phyloP scores from a whole-genome alignment of 2,888 invertebrate genomes.

The Lottia gigantea region DNA sequence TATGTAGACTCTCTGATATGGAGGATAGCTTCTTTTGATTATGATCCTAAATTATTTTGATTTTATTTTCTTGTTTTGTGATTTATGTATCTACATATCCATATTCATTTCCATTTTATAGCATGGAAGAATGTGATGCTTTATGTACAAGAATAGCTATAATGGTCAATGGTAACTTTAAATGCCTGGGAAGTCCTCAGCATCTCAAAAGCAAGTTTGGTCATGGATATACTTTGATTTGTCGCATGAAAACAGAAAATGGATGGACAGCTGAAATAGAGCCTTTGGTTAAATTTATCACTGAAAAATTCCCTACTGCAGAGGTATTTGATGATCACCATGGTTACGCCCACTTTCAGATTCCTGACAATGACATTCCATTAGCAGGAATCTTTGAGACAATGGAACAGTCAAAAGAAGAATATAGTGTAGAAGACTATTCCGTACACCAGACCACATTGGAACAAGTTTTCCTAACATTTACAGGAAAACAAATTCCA shows the following conservation, averaged over 20 bases:
- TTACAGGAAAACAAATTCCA: conserved; percentile 56
- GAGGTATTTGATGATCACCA: conserved; percentile 79
- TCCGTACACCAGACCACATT: conserved; percentile 67
- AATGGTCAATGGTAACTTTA: conserved; percentile 69
- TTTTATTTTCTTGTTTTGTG: too few species aligned
- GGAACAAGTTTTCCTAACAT: conserved; percentile 70
- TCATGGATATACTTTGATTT: conserved; percentile 75
- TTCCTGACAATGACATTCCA: conserved; percentile 57
- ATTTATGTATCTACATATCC: too few species aligned
- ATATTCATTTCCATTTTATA: conserved; percentile 29
- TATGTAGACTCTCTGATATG: too few species aligned
- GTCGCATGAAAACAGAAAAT: conserved; percentile 63
- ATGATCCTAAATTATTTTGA: too few species aligned
- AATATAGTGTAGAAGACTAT: conserved; percentile 62
- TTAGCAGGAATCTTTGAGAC: conserved; percentile 63
- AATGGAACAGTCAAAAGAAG: conserved; percentile 59
- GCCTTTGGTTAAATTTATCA: conserved; percentile 67
- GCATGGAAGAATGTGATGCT: conserved; percentile 70
- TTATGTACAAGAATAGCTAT: conserved; percentile 69
- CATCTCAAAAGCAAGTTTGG: conserved; percentile 72
- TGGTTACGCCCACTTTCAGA: conserved; percentile 63
- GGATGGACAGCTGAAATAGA: conserved; percentile 39
- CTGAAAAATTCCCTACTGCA: conserved; percentile 72
- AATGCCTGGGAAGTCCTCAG: conserved; percentile 68
- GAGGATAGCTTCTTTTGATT: too few species aligned